phyloP scores from a whole-genome alignment of 2,797 vertebrate genomes.

The Hirundo rustica region DNA sequence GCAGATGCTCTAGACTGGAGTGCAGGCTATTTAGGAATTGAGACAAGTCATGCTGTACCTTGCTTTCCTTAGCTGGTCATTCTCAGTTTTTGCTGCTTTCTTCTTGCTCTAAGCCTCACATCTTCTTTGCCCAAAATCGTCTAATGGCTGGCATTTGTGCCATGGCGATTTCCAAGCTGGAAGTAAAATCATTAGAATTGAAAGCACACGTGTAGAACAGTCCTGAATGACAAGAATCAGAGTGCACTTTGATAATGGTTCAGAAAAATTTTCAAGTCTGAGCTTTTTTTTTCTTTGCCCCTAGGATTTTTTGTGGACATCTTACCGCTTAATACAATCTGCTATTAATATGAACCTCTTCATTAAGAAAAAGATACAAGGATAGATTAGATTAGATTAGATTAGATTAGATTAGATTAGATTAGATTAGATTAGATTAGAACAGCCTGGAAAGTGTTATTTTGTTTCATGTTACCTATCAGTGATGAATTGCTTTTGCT shows the following conservation, averaged over 20 bases:
- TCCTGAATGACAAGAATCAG: neutral
- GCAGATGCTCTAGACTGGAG: neutral
- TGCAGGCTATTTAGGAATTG: neutral
- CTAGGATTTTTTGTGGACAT: neutral
- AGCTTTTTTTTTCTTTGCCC: neutral
- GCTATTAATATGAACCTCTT: neutral
- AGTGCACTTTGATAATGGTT: neutral
- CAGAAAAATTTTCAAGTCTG: neutral
- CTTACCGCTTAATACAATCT: neutral
- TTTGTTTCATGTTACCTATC: neutral
- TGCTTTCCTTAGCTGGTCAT: neutral
- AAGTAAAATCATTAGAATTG: neutral
- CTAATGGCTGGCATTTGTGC: neutral
- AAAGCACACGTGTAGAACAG: neutral
- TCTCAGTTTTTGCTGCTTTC: neutral
- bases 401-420: no score
- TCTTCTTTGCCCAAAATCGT: neutral
- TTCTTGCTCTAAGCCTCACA: neutral
- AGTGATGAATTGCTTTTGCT: neutral
- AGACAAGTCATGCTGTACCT: slow-evolving; percentile 13
- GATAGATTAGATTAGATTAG: neutral
- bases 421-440: neutral
- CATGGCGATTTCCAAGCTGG: neutral
- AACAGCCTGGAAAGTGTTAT: neutral
- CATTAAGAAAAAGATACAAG: neutral